Evolutionary conservation across 2,113 vertebrate species (phyloP).

Genomic region (Piaya cayana): DNA sequence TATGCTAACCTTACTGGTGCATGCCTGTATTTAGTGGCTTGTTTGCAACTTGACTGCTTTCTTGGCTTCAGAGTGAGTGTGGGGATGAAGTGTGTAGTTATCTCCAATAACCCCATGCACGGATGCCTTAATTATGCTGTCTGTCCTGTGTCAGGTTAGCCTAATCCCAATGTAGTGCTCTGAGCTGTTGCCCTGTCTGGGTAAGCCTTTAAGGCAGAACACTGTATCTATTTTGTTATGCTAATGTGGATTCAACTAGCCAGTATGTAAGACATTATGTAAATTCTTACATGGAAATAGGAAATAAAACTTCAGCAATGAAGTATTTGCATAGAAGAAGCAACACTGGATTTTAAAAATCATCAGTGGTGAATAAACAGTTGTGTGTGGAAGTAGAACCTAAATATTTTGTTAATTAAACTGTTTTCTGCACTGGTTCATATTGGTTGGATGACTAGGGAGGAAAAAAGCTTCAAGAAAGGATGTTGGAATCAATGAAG

Average conservation of each 20-base stretch:
- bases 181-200: neutral
- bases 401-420: neutral
- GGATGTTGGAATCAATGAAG: accelerated
- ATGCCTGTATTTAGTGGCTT: neutral
- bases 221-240: neutral
- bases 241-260: neutral
- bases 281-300: neutral
- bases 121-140: neutral
- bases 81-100: neutral
- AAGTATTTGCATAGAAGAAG: neutral
- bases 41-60: neutral
- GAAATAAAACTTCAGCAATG: neutral
- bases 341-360: neutral
- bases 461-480: neutral
- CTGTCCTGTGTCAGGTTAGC: neutral
- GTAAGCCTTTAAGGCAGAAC: neutral
- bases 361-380: accelerated
- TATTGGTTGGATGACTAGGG: neutral
- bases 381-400: neutral
- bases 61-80: neutral
- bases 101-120: neutral
- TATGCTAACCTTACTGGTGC: neutral
- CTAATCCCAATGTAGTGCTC: neutral
- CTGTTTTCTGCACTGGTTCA: accelerated
- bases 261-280: neutral